Evolutionary conservation across 2,113 vertebrate genomes (phyloP).

Genomic region (Athene cunicularia): DNA sequence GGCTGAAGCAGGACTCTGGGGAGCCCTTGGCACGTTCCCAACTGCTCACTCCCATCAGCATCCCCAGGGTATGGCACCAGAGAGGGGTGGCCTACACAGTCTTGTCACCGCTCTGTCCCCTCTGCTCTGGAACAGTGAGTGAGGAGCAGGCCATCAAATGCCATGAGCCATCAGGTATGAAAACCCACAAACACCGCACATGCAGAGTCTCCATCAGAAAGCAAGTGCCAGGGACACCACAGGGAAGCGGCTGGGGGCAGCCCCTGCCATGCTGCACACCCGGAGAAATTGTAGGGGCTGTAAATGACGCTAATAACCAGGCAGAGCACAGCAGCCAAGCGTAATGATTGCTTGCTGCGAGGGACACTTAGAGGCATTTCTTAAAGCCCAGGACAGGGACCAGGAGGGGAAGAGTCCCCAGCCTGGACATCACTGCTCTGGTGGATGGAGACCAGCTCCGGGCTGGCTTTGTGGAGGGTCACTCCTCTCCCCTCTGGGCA

Average conservation of each 20-base stretch:
- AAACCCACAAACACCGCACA: neutral
- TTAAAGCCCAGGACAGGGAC: neutral
- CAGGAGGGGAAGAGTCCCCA: neutral
- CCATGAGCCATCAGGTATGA: neutral
- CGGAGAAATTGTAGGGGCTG: neutral
- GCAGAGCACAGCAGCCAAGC: neutral
- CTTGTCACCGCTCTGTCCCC: neutral
- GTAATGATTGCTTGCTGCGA: neutral
- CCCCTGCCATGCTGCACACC: neutral
- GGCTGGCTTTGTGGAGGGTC: neutral
- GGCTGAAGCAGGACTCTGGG: neutral
- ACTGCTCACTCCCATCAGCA: neutral
- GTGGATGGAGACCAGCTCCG: neutral
- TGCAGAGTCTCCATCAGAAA: accelerated
- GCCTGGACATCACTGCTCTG: neutral
- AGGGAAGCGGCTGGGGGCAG: neutral
- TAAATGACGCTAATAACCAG: neutral
- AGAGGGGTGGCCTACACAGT: neutral
- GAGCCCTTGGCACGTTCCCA: neutral
- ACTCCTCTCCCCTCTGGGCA: neutral
- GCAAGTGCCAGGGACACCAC: neutral
- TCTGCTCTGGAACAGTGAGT: neutral
- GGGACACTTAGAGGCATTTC: neutral
- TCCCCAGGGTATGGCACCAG: neutral
- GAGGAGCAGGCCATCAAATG: neutral